Conservation (phyloP, 2,113 vertebrate species). For the Paramisgurnus dabryanus region DNA sequence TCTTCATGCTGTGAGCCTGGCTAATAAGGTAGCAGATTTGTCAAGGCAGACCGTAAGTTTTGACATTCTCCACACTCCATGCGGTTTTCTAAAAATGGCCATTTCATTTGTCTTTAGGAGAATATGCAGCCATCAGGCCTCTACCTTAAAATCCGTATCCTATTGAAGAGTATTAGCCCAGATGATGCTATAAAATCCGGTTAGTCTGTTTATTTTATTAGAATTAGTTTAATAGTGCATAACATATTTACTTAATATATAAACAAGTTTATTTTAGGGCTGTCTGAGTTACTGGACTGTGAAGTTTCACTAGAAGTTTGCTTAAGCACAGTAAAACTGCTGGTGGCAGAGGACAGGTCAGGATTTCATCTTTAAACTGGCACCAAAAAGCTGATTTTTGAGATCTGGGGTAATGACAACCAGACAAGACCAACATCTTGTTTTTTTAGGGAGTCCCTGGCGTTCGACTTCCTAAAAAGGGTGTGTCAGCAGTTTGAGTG, state of each 20-base stretch:
- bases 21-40: constrained; percentile 79
- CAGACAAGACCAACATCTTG: background rate
- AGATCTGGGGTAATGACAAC: background rate
- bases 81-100: background rate
- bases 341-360: constrained; percentile 86
- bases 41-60: background rate
- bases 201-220: constrained; percentile 61
- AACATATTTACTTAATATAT: background rate
- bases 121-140: constrained; percentile 77
- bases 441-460: constrained; percentile 78
- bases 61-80: background rate
- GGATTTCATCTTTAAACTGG: background rate
- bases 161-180: constrained; percentile 74
- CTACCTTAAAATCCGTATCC: constrained; percentile 86
- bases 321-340: constrained; percentile 79
- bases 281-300: constrained; percentile 74
- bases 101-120: constrained; percentile 70
- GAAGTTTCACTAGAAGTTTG: constrained; percentile 79
- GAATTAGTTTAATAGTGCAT: background rate
- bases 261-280: constrained; percentile 67
- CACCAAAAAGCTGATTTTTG: background rate
- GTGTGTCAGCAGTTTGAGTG: constrained; percentile 82
- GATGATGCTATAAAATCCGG: constrained; percentile 81
- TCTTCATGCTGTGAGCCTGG: constrained; percentile 77
- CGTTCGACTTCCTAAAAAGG: constrained; percentile 82